These are phyloP conservation scores for Sebastes itinus DNA, from an alignment of 2,797 vertebrate species.

Conservation along the genomic window DNA sequence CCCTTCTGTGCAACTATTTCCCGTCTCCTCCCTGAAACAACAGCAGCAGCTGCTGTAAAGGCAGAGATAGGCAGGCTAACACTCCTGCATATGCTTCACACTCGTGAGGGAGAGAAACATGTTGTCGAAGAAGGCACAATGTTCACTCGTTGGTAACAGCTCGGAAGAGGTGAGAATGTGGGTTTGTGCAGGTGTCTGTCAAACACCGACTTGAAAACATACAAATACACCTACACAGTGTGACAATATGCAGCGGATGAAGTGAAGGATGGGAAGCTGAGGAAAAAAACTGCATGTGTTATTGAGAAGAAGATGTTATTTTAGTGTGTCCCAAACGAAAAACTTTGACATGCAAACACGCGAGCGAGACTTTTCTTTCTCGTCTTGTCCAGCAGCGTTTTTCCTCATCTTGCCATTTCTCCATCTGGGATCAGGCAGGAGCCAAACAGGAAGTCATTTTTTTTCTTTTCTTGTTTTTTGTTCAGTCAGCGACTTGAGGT, in stretches of 20 bases:
- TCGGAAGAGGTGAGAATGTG: slow-evolving; percentile 11
- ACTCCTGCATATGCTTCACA: slow-evolving; percentile 31
- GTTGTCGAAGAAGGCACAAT: not conserved
- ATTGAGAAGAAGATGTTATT: not conserved
- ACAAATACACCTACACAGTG: slow-evolving; percentile 3
- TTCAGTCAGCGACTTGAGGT: not conserved
- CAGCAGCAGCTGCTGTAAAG: slow-evolving; percentile 23
- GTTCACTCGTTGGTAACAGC: slow-evolving; percentile 22
- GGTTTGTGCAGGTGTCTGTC: slow-evolving; percentile 49
- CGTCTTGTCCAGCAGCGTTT: slow-evolving; percentile 22
- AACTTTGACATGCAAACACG: not conserved
- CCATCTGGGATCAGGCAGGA: slow-evolving; percentile 30
- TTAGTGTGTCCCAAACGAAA: not conserved
- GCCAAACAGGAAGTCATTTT: slow-evolving; percentile 43
- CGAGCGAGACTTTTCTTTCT: not conserved
- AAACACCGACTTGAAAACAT: slow-evolving; percentile 1
- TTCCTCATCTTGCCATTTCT: slow-evolving; percentile 21
- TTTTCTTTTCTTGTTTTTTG: not conserved
- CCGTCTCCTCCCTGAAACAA: not conserved
- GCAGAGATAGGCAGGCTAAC: slow-evolving; percentile 4
- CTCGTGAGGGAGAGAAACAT: not conserved
- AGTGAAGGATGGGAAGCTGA: not conserved
- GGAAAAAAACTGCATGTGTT: not conserved
- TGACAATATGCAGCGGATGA: not conserved
- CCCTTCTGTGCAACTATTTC: not conserved